Conservation (phyloP, 2,113 vertebrate species). For the Corynorhinus townsendii region DNA sequence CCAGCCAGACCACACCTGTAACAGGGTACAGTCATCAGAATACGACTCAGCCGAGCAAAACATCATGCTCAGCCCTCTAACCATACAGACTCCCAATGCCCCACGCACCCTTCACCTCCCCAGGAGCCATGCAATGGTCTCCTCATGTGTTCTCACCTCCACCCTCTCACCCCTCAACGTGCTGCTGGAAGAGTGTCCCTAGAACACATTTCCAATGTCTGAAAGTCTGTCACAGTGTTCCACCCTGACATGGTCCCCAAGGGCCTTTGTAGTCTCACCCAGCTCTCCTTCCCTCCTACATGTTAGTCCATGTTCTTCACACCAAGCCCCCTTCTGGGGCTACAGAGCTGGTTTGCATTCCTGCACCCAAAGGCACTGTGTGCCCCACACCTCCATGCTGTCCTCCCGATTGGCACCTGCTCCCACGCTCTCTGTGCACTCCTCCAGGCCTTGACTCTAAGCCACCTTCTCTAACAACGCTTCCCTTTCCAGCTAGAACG, state of each 20-base stretch:
- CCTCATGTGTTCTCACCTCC: rapidly evolving
- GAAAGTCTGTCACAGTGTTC: background rate
- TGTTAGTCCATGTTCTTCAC: background rate
- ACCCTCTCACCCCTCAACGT: background rate
- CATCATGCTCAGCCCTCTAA: rapidly evolving
- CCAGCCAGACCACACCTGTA: conserved; percentile 82
- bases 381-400: no score
- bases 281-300: background rate
- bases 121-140: rapidly evolving
- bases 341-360: background rate
- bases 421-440: background rate
- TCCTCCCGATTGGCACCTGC: no score
- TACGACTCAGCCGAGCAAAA: rapidly evolving
- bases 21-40: background rate
- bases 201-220: background rate
- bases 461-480: background rate
- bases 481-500: background rate
- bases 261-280: background rate
- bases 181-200: background rate
- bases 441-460: background rate
- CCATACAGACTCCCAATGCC: background rate
- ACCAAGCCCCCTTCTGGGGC: background rate
- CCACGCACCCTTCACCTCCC: background rate
- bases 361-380: rapidly evolving
- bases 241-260: background rate